Evolutionary conservation across 1,140 invertebrate genomes (phyloP).

Genomic region (Hirudo medicinalis): DNA sequence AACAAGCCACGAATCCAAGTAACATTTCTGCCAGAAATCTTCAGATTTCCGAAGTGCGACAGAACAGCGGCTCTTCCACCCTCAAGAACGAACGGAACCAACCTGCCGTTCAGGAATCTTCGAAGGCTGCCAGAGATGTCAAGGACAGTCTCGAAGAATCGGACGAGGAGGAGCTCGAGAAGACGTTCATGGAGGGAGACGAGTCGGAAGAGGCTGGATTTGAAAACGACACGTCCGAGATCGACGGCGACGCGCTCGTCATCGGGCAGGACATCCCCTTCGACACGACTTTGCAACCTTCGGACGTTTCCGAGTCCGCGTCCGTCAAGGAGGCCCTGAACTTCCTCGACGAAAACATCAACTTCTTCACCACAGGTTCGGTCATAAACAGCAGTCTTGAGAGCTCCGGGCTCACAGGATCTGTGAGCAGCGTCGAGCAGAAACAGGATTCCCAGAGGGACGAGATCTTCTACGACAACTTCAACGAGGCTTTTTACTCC

Average conservation of each 20-base stretch:
- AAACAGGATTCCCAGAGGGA: too few relatives aligned
- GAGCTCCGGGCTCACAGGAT: too few relatives aligned
- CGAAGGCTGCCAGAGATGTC: constrained; percentile 27
- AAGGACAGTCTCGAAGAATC: constrained; percentile 27
- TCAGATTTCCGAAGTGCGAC: background rate
- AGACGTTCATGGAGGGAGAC: constrained; percentile 19
- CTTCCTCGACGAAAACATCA: constrained; percentile 15
- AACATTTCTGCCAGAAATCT: background rate
- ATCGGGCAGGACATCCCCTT: too few relatives aligned
- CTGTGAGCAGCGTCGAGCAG: too few relatives aligned
- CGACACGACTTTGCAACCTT: too few relatives aligned
- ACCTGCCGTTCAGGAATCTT: too few relatives aligned
- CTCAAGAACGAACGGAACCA: background rate
- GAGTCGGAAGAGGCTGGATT: constrained; percentile 1
- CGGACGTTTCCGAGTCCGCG: too few relatives aligned
- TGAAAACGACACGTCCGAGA: background rate
- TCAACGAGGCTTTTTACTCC: too few relatives aligned
- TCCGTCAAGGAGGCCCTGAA: background rate
- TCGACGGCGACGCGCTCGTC: background rate
- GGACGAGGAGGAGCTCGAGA: constrained; percentile 24
- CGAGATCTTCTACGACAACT: too few relatives aligned
- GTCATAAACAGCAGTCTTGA: background rate
- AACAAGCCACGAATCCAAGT: too few relatives aligned
- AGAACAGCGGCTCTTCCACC: constrained; percentile 14
- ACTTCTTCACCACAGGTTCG: background rate